Evolutionary conservation across 2,888 invertebrate species (phyloP).

Genomic region (Psylliodes chrysocephalus): DNA sequence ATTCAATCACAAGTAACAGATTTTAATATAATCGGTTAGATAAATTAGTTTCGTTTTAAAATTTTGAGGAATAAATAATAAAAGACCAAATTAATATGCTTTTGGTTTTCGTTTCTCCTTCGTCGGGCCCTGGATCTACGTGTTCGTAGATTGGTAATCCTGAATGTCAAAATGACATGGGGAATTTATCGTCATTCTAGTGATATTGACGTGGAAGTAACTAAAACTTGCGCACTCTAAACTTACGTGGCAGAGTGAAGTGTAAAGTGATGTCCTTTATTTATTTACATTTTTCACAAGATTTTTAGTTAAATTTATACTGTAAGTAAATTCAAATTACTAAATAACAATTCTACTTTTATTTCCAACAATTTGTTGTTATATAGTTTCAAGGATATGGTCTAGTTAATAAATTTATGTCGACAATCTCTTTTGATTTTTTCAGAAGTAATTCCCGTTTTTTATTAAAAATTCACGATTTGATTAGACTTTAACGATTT

Average conservation of each 20-base stretch:
- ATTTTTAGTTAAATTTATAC: slow-evolving; percentile 44
- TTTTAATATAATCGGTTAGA: no score
- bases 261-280: slow-evolving; percentile 51
- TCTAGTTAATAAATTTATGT: slow-evolving; percentile 11
- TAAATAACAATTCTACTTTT: background rate
- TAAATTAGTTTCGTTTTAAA: no score
- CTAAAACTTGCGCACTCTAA: slow-evolving; percentile 67
- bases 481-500: background rate
- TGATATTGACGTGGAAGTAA: slow-evolving; percentile 64
- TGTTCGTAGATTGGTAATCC: background rate
- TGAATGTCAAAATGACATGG: slow-evolving; percentile 26
- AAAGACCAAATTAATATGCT: no score
- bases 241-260: slow-evolving; percentile 71
- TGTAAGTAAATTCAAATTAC: slow-evolving; percentile 8
- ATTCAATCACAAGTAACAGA: no score
- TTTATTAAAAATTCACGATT: background rate
- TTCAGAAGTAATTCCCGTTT: background rate
- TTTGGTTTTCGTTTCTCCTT: background rate
- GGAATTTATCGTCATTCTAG: slow-evolving; percentile 39
- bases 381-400: background rate
- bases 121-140: no score
- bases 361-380: background rate
- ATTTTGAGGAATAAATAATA: no score
- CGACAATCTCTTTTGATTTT: background rate
- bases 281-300: slow-evolving; percentile 42